A percentile compares a stretch with the other conserved stretches of the same genome.
These are phyloP conservation scores for Sipha maydis DNA, from an alignment of 2,888 invertebrate genomes.

Conservation along the genomic window DNA sequence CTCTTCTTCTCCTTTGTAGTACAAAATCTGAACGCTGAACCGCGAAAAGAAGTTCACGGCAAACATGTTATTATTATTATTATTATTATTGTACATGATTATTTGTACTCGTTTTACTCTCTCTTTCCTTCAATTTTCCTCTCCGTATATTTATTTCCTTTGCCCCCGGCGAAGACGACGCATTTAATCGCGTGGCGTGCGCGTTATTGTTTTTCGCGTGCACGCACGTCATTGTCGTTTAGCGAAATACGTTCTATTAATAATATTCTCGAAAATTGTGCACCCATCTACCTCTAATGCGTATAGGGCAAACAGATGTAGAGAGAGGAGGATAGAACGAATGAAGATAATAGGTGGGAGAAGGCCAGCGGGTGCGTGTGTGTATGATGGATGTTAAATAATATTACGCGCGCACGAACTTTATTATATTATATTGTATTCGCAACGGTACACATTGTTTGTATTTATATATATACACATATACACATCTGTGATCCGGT, in stretches of 20 bases:
- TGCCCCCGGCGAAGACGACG: background rate
- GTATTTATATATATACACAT: no score
- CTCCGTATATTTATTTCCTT: background rate
- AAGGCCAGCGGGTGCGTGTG: background rate
- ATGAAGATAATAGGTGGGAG: background rate
- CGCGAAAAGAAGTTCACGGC: no score
- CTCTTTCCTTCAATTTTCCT: background rate
- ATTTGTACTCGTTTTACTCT: background rate
- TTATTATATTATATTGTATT: slow-evolving; percentile 5
- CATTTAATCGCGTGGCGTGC: background rate
- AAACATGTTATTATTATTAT: no score
- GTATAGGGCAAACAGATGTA: background rate
- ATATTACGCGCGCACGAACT: slow-evolving; percentile 33
- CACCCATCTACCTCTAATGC: background rate
- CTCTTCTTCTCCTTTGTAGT: no score
- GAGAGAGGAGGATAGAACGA: background rate
- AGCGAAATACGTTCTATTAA: slow-evolving; percentile 18
- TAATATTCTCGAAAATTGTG: slow-evolving; percentile 23
- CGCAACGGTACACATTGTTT: background rate
- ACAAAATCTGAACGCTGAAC: no score
- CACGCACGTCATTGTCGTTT: slow-evolving; percentile 28
- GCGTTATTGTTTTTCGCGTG: slow-evolving; percentile 8
- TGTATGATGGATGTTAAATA: slow-evolving; percentile 47
- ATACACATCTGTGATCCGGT: background rate
- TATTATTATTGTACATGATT: no score